phyloP scores from a whole-genome alignment of 2,797 vertebrate genomes.

The Morus bassanus region DNA sequence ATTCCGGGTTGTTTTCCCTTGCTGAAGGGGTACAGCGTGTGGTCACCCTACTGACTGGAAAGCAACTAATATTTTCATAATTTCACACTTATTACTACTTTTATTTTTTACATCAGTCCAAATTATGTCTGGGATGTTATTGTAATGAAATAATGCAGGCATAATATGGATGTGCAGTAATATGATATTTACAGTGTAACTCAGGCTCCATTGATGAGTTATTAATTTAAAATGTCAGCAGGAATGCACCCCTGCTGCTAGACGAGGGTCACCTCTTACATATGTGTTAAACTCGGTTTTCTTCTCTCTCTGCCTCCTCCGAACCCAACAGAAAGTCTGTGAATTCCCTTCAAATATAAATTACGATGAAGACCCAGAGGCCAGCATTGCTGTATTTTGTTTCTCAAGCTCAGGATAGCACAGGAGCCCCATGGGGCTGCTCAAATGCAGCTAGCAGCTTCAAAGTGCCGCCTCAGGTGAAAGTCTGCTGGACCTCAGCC shows the following conservation, averaged over 20 bases:
- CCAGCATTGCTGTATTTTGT: neutral
- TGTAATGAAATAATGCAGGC: neutral
- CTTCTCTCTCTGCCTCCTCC: neutral
- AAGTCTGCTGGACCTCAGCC: neutral
- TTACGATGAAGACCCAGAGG: neutral
- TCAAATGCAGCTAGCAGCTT: neutral
- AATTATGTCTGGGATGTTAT: neutral
- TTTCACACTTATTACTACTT: neutral
- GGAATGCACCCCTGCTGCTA: neutral
- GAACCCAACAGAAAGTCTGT: neutral
- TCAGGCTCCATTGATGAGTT: neutral
- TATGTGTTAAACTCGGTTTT: neutral
- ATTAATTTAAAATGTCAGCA: neutral
- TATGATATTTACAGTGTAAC: neutral
- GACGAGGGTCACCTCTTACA: neutral
- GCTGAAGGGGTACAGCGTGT: neutral
- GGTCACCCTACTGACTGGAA: neutral
- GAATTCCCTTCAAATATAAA: neutral
- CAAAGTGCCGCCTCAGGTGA: neutral
- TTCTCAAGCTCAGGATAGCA: neutral
- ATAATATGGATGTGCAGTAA: neutral
- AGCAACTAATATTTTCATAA: neutral
- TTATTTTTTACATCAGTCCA: neutral
- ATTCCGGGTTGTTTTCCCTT: neutral
- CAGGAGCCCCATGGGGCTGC: rapidly evolving